Conservation (phyloP, 2,113 vertebrate genomes). For the Lophura nycthemera region DNA sequence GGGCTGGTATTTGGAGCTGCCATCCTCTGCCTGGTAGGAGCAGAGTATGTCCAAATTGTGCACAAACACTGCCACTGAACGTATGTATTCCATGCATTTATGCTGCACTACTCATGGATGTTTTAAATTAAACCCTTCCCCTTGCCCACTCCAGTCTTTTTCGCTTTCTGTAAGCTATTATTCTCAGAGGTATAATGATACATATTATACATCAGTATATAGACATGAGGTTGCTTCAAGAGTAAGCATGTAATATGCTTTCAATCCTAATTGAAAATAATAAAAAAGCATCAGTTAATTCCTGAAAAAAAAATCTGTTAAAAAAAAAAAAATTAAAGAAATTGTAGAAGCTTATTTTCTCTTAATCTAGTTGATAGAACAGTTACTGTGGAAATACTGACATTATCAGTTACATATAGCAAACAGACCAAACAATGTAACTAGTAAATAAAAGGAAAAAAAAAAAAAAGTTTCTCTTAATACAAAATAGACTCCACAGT, state of each 20-base stretch:
- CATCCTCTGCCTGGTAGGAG: too few relatives aligned
- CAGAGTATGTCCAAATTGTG: fast-evolving
- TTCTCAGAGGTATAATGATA: not conserved
- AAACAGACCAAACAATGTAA: not conserved
- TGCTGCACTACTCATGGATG: fast-evolving
- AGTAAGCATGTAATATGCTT: not conserved
- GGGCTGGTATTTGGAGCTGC: not conserved
- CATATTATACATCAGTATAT: not conserved
- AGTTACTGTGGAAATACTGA: too few relatives aligned
- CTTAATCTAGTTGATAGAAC: too few relatives aligned
- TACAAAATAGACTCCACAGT: not conserved
- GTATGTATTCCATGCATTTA: not conserved
- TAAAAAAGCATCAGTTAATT: not conserved
- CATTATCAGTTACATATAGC: not conserved
- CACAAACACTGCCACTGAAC: not conserved
- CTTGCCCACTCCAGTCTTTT: not conserved
- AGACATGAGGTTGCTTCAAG: not conserved
- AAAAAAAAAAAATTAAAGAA: not conserved
- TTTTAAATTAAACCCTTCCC: not conserved
- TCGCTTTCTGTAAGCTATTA: not conserved
- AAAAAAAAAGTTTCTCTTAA: not conserved
- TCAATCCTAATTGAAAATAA: not conserved
- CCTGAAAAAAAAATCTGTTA: not conserved
- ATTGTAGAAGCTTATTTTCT: not conserved
- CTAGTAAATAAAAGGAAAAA: not conserved